Base-by-base conservation (phyloP, 2,888 invertebrate species). In the Nineta flava region DNA sequence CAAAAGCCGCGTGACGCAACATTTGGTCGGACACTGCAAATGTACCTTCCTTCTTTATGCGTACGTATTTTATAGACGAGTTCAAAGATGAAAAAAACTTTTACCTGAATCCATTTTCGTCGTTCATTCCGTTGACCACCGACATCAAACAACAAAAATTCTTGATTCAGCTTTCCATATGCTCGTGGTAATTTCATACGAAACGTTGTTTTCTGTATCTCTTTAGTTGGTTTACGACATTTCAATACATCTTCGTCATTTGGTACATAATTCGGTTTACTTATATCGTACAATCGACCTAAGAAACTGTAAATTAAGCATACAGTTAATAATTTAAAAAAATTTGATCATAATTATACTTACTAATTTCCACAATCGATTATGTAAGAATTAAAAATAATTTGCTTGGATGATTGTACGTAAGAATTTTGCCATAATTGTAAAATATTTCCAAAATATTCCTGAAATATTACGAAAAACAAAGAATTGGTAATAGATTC, bases 101-200 rank as follows among this genome's bases (percentile, higher is more conserved):
- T 26, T 59, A 75, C 77, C 65, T 81, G 81, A 56, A 88, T 86
- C 88, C 88, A 88, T 63, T 87, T 87, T 57, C 81, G 81, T 50
- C 87, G 69, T 60, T 87, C 83, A 10, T 86, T 87, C 50, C 83
- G 68, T 62, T 88, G 88, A 0, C 88, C 88, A 0, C 88, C 88
- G 0, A 88, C 88, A 60, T 88, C 88, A 57, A 80, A 87, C 79
- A 88, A 85, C 73, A 81, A 81, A 61, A 86, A 85, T 21, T 77
- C 74, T 58, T 84, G 82, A 6, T 70, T 64, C 0, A 83, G 82
- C 1, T 81, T 81, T 0, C 83, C 82, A 69, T 80, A 75, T 43
- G 76, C 75, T 59, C 75, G 78, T 4, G 83, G 80, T 7, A 83
- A 74, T 65, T 79, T 76, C 10, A 84, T 77, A 61, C 76, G 74